These are phyloP conservation scores for Idaea aversata DNA, from an alignment of 2,888 invertebrate species.

Conservation along the genomic window DNA sequence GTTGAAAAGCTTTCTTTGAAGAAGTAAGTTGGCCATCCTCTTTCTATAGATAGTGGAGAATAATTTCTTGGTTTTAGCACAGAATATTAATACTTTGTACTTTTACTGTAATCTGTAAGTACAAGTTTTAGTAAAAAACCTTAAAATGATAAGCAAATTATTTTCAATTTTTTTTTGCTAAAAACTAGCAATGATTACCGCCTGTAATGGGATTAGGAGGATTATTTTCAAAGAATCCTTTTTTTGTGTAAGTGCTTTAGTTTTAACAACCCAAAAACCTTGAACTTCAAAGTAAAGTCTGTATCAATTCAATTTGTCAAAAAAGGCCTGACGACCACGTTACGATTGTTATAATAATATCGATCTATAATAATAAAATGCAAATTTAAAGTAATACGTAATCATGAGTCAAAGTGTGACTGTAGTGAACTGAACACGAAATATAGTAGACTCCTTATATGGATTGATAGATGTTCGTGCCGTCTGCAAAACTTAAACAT, in stretches of 20 bases:
- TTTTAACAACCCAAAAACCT: background rate
- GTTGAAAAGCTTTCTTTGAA: too few relatives aligned
- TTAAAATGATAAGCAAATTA: too few relatives aligned
- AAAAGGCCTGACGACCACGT: background rate
- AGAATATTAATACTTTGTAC: too few relatives aligned
- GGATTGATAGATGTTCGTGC: background rate
- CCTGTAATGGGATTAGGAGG: too few relatives aligned
- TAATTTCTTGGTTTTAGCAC: too few relatives aligned
- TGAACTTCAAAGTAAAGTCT: background rate
- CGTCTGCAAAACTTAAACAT: background rate
- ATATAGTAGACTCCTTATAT: background rate
- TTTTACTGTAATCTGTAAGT: too few relatives aligned
- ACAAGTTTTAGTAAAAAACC: too few relatives aligned
- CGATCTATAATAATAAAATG: constrained; percentile 1
- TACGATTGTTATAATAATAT: background rate
- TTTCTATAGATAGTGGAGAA: too few relatives aligned
- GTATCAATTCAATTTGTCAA: background rate
- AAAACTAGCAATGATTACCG: too few relatives aligned
- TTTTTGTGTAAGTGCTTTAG: background rate
- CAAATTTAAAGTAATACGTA: background rate
- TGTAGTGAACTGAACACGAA: background rate
- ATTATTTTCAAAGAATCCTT: too few relatives aligned
- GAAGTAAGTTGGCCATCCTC: too few relatives aligned
- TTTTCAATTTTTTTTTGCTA: too few relatives aligned
- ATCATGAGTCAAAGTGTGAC: background rate